phyloP scores from a whole-genome alignment of 2,113 vertebrate genomes.

The Dasyurus viverrinus region DNA sequence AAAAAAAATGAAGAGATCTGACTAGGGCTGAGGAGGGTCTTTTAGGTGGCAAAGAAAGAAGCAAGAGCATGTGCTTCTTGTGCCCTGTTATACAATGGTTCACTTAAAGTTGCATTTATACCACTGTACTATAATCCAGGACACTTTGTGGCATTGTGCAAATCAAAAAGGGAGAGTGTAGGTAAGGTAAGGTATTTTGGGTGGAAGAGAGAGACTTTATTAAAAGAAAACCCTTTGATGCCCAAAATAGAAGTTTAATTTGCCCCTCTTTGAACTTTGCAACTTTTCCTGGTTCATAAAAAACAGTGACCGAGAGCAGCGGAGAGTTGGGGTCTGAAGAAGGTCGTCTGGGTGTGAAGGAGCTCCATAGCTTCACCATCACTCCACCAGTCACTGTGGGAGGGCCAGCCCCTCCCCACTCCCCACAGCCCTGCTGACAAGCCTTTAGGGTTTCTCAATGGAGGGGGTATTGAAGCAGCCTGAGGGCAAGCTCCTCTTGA shows the following conservation, averaged over 20 bases:
- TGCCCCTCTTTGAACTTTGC: constrained; percentile 80
- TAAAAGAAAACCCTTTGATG: constrained; percentile 79
- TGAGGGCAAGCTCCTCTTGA: constrained; percentile 93
- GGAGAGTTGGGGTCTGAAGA: constrained; percentile 80
- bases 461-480: constrained; percentile 98
- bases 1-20: constrained; percentile 54
- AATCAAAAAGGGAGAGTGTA: constrained; percentile 71
- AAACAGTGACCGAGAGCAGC: constrained; percentile 81
- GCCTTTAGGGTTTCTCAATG: constrained; percentile 90
- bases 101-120: constrained; percentile 59
- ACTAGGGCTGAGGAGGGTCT: constrained; percentile 60
- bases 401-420: constrained; percentile 39
- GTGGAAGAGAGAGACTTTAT: constrained; percentile 76
- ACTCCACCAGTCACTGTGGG: constrained; percentile 63
- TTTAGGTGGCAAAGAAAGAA: constrained; percentile 31
- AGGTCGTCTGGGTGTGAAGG: constrained; percentile 89
- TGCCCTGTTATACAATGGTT: constrained; percentile 62
- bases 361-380: constrained; percentile 80
- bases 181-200: constrained; percentile 66
- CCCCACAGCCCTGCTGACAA: constrained; percentile 43
- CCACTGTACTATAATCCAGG: constrained; percentile 61
- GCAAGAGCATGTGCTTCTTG: constrained; percentile 50
- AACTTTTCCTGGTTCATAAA: constrained; percentile 80
- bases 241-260: constrained; percentile 79
- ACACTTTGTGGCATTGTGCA: constrained; percentile 66